Conservation (phyloP, 2,113 vertebrate species). For the Puntigrus tetrazona region DNA sequence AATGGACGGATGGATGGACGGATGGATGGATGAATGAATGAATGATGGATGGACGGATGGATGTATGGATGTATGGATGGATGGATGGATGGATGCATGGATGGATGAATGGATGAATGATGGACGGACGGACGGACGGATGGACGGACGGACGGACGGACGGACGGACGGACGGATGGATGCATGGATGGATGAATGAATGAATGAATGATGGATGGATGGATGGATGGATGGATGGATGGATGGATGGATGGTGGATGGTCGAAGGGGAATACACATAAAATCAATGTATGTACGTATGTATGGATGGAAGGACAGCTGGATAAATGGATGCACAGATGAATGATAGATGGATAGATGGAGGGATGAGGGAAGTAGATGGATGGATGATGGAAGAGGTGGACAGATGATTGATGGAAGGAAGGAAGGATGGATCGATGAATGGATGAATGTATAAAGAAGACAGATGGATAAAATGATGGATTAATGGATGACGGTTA, state of each 20-base stretch:
- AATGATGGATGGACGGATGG: neutral
- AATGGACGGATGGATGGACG: too few relatives aligned
- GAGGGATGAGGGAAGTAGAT: neutral
- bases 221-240: neutral
- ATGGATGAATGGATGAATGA: neutral
- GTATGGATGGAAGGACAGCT: neutral
- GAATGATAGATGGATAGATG: neutral
- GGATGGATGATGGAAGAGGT: neutral
- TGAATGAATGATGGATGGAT: neutral
- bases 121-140: neutral
- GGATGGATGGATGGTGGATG: neutral
- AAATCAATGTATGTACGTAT: neutral
- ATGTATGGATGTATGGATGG: neutral
- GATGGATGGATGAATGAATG: neutral
- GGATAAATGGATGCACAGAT: neutral
- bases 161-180: neutral
- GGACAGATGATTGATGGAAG: too few relatives aligned
- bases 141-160: neutral
- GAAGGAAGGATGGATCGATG: too few relatives aligned
- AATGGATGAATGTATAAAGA: too few relatives aligned
- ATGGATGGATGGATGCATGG: neutral
- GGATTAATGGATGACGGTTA: neutral
- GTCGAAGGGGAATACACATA: too few relatives aligned
- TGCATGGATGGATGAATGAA: neutral
- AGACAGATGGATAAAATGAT: too few relatives aligned